A percentile compares a stretch with the other conserved stretches of the same genome.
Conservation (phyloP, 2,113 vertebrate genomes). For the Antechinus stuartii region DNA sequence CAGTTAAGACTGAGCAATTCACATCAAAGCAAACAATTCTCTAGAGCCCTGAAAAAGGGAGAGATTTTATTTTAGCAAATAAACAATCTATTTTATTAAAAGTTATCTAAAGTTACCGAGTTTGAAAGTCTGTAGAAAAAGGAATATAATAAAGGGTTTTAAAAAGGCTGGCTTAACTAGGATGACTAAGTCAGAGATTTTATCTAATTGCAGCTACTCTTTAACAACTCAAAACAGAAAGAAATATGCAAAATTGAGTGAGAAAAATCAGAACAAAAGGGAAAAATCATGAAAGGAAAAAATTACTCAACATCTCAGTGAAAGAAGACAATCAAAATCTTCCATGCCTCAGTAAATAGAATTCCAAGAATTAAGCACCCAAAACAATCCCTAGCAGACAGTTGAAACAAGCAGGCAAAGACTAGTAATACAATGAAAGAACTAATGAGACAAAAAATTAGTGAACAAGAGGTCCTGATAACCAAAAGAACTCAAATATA, state of each 20-base stretch:
- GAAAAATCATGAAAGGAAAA: background rate
- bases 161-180: background rate
- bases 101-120: constrained; percentile 29
- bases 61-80: constrained; percentile 11
- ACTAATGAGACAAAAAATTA: background rate
- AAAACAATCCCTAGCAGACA: background rate
- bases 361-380: background rate
- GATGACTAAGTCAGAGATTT: background rate
- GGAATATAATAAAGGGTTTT: constrained; percentile 36
- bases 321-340: background rate
- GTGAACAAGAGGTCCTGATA: background rate
- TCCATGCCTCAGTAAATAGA: background rate
- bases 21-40: constrained; percentile 26
- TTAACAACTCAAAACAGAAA: background rate
- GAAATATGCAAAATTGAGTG: background rate
- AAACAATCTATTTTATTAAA: constrained; percentile 15
- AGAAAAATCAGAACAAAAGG: background rate
- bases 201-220: background rate
- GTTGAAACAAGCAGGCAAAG: background rate
- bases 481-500: background rate
- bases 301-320: background rate
- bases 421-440: background rate
- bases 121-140: constrained; percentile 24
- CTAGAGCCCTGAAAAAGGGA: constrained; percentile 34
- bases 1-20: constrained; percentile 1